Conservation (phyloP, 2,113 vertebrate genomes). For the Morone chrysops region DNA sequence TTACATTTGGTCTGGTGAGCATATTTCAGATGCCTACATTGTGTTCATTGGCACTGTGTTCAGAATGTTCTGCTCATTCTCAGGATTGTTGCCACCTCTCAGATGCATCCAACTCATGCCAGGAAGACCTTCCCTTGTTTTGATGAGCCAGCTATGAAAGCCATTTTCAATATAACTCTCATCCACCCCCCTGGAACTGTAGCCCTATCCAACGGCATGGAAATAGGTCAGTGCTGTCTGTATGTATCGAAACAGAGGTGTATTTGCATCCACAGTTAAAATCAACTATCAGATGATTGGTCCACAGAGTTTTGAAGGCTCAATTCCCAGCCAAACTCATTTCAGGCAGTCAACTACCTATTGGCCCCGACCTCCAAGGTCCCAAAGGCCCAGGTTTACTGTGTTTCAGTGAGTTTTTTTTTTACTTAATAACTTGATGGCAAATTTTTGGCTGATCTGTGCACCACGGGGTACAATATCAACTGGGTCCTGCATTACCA, state of each 20-base stretch:
- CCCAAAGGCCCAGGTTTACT: too few species aligned
- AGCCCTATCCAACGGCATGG: conserved; percentile 90
- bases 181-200: conserved; percentile 66
- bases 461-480: too few species aligned
- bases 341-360: neutral
- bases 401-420: too few species aligned
- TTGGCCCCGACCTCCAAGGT: too few species aligned
- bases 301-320: neutral
- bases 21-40: neutral
- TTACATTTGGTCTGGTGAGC: neutral
- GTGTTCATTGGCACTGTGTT: neutral
- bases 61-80: neutral
- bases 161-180: conserved; percentile 87
- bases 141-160: conserved; percentile 92
- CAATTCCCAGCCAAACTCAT: neutral
- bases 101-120: conserved; percentile 91
- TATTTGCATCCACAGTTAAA: neutral
- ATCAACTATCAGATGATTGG: too few species aligned
- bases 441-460: too few species aligned
- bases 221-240: conserved; percentile 77
- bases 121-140: conserved; percentile 95
- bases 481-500: too few species aligned
- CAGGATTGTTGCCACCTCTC: conserved; percentile 91
- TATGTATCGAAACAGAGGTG: neutral
- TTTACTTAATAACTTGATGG: too few species aligned